These are phyloP conservation scores for Zhuqinia jingwanae DNA, from an alignment of 2,888 invertebrate species.

Conservation along the genomic window DNA sequence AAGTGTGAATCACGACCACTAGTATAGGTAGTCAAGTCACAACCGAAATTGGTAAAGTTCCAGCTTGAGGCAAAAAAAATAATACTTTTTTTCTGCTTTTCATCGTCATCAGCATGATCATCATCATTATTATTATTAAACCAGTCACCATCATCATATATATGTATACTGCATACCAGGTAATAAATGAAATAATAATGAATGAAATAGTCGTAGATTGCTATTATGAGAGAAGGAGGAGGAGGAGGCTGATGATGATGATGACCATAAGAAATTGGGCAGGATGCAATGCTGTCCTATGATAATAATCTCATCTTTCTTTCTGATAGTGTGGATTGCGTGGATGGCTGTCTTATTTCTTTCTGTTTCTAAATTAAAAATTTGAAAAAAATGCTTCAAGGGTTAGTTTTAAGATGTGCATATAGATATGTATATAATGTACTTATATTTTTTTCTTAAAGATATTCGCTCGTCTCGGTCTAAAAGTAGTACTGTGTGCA, in stretches of 20 bases:
- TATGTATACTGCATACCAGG: too few relatives aligned
- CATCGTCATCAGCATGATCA: slow-evolving; percentile 6
- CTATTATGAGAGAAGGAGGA: too few relatives aligned
- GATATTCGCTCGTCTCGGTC: too few relatives aligned
- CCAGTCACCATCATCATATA: slow-evolving; percentile 3
- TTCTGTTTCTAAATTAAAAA: slow-evolving; percentile 58
- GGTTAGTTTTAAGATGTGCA: slow-evolving; percentile 38
- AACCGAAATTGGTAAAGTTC: slow-evolving; percentile 30
- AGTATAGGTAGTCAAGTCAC: too few relatives aligned
- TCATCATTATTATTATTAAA: not conserved
- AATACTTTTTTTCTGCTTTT: slow-evolving; percentile 4
- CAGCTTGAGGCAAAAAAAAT: slow-evolving; percentile 48
- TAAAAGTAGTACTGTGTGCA: too few relatives aligned
- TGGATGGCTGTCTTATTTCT: slow-evolving; percentile 51
- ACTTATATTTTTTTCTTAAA: too few relatives aligned
- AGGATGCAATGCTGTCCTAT: slow-evolving; percentile 38
- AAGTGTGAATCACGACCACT: slow-evolving; percentile 44
- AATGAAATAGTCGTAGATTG: slow-evolving; percentile 22
- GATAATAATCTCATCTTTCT: slow-evolving; percentile 65
- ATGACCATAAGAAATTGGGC: slow-evolving; percentile 38
- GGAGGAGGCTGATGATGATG: not conserved
- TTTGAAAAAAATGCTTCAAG: slow-evolving; percentile 39
- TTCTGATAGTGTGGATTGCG: too few relatives aligned
- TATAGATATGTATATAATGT: too few relatives aligned
- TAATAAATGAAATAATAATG: too few relatives aligned